phyloP scores from a whole-genome alignment of 2,797 vertebrate species.

The Phoeniculus purpureus region DNA sequence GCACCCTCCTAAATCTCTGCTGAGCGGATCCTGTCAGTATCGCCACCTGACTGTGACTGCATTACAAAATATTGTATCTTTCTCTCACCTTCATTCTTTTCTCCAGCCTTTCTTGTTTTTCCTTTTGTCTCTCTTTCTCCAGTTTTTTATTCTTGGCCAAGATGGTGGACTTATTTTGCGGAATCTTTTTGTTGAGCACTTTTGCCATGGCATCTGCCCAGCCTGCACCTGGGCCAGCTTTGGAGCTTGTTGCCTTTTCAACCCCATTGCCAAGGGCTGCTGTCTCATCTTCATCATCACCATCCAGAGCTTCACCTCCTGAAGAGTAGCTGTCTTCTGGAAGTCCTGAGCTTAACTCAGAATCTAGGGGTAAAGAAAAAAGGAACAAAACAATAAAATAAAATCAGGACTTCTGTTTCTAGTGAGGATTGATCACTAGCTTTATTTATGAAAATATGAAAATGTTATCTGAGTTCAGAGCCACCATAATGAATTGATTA shows the following conservation, averaged over 20 bases:
- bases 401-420: not conserved
- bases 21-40: not conserved
- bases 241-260: conserved; percentile 23
- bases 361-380: not conserved
- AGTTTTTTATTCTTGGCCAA: conserved; percentile 87
- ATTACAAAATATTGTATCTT: not conserved
- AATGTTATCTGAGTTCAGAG: not conserved
- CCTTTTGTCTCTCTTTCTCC: conserved; percentile 83
- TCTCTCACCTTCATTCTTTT: conserved; percentile 84
- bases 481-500: not conserved
- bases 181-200: conserved; percentile 86
- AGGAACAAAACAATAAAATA: not conserved
- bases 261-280: not conserved
- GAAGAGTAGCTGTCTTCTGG: conserved; percentile 64
- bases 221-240: conserved; percentile 75
- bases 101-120: conserved; percentile 81
- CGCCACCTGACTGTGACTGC: not conserved
- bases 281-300: conserved; percentile 70
- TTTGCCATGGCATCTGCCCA: conserved; percentile 97
- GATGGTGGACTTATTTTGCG: conserved; percentile 80
- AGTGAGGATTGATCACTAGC: not conserved
- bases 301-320: conserved; percentile 61
- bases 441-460: not conserved
- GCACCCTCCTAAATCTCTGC: not conserved
- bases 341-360: conserved; percentile 50